Percentiles rank a stretch among this genome's conserved stretches.
Conservation (phyloP, 1,140 invertebrate genomes). For the Monochamus saltuarius region DNA sequence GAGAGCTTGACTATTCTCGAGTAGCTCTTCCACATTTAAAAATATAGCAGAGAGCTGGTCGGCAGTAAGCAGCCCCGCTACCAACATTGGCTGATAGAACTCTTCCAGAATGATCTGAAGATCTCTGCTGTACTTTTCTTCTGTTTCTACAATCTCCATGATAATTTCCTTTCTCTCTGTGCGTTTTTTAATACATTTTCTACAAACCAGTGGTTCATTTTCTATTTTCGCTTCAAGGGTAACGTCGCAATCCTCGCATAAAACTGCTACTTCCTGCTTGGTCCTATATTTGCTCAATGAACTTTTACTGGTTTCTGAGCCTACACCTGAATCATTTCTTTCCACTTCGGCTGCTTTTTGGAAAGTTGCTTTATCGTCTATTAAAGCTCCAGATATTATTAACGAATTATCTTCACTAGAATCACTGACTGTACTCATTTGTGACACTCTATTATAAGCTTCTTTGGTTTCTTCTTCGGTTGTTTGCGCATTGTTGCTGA, state of each 20-base stretch:
- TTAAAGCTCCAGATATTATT: slow-evolving; percentile 58
- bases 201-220: slow-evolving; percentile 75
- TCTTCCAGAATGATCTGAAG: slow-evolving; percentile 90
- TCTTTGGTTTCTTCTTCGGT: slow-evolving; percentile 60
- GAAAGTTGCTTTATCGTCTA: slow-evolving; percentile 54
- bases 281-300: slow-evolving; percentile 70
- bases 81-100: slow-evolving; percentile 90
- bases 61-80: slow-evolving; percentile 78
- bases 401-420: slow-evolving; percentile 69
- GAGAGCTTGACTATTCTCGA: slow-evolving; percentile 84
- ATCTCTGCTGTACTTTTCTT: slow-evolving; percentile 92
- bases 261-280: slow-evolving; percentile 54
- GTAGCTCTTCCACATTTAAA: slow-evolving; percentile 89
- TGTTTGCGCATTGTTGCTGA: slow-evolving; percentile 56
- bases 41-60: slow-evolving; percentile 88
- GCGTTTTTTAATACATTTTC: slow-evolving; percentile 83
- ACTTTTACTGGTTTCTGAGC: slow-evolving; percentile 88
- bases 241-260: slow-evolving; percentile 78
- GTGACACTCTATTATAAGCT: slow-evolving; percentile 54
- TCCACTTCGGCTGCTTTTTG: slow-evolving; percentile 70
- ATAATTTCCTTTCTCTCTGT: slow-evolving; percentile 92
- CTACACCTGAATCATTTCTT: slow-evolving; percentile 89
- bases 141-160: slow-evolving; percentile 93
- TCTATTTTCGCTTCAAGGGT: slow-evolving; percentile 68
- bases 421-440: slow-evolving; percentile 64